Base-by-base conservation (phyloP, 1,140 invertebrate species). In the Luehdorfia chinensis region DNA sequence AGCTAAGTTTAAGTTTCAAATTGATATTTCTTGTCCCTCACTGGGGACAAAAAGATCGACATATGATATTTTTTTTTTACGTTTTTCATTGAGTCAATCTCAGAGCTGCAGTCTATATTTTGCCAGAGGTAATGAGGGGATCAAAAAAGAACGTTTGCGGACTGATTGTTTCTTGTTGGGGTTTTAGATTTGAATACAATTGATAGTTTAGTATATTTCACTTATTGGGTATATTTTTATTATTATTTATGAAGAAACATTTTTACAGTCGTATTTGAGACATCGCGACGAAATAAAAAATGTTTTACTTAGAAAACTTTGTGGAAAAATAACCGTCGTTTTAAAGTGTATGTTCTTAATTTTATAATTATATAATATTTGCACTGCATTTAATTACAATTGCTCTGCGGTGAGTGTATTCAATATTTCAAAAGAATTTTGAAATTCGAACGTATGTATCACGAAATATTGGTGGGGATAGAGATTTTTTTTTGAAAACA, bases 41-140 rank as follows among this genome's bases (percentile, higher is more conserved):
- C 18, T 28, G 25, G 37, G 37, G 41, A 59, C 56, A 59, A 64
- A 69, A 66, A 75, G 68, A 73, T 70, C 62, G 68, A 76, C 68
- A 76, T 72, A 65, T 75, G 65, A 53, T 39, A 48, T 25, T 53
- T 50, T 58, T 47, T 33, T 44, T 57, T 15, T 3, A 27, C 50
- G 63, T 65, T 60, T 70, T 71, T 66, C 57, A 32, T 15, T 23
- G 36, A 63, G 57, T 66, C 64, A 66, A 68, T 73, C 59, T 58
- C 43, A 46, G 30, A 45, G 31, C 9, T 50, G 32, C 30, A 39
- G 55, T 56, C 39, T 61, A 61, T 53, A 62, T 62, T 47, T 50
- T 50, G 47, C 44, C 37, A 36, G 31, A 32, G 47, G 25, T 48
- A 59, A 59, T 55, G 28, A 59, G 39, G 44, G 39, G 27, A 47